phyloP scores from a whole-genome alignment of 2,888 invertebrate genomes.

The Agrotis exclamationis region DNA sequence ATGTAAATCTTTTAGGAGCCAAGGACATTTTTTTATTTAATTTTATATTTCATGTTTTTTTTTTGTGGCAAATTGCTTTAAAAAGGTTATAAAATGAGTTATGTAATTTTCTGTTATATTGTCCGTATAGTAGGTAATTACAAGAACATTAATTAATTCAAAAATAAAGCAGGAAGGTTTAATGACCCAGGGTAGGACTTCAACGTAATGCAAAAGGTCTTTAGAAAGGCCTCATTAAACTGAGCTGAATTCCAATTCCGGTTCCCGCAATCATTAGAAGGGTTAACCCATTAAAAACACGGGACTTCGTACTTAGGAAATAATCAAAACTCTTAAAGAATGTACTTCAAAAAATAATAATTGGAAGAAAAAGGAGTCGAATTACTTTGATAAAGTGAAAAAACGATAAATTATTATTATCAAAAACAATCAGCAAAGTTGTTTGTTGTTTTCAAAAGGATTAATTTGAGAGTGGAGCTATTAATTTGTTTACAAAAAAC shows the following conservation, averaged over 20 bases:
- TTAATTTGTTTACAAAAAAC: slow-evolving; percentile 2
- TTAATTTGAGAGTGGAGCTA: background rate
- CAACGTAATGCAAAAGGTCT: slow-evolving; percentile 11
- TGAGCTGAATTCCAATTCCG: slow-evolving; percentile 66
- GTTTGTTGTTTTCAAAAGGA: background rate
- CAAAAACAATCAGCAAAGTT: background rate
- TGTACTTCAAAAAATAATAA: background rate
- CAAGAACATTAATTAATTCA: background rate
- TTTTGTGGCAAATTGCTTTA: no score
- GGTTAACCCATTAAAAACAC: slow-evolving; percentile 69
- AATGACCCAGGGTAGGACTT: slow-evolving; percentile 28
- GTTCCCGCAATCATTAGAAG: slow-evolving; percentile 68
- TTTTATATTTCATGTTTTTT: no score
- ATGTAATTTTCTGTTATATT: background rate
- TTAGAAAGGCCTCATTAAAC: slow-evolving; percentile 57
- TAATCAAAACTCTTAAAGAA: slow-evolving; percentile 31
- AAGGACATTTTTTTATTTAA: no score
- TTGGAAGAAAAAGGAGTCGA: background rate
- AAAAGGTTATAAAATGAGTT: background rate
- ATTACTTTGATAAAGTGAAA: background rate
- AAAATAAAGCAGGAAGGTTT: slow-evolving; percentile 3
- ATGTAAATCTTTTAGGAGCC: background rate
- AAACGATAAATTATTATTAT: background rate
- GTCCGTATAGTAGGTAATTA: background rate
- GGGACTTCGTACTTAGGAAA: slow-evolving; percentile 50